Base-by-base conservation (phyloP, 30 jellyfish, hydroid and myxozoan genomes). In the Aurelia aurita region DNA sequence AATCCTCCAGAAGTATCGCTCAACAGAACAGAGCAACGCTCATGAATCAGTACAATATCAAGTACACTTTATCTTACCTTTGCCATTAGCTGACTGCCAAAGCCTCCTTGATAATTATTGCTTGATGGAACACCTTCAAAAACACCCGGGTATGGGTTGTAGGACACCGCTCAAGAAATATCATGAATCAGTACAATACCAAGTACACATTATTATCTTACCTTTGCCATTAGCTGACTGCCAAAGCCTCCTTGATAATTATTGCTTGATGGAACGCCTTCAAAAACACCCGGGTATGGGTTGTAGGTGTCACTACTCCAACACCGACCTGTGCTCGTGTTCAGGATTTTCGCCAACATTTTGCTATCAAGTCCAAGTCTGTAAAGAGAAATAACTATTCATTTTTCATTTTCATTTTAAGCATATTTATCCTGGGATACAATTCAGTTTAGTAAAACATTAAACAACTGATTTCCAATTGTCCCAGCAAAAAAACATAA, bases 121-220 rank as follows among this genome's bases (percentile, higher is more conserved):
- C 97, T 73, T 11, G 99, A 89, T 15, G 99, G 99, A n/a, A 95
- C 97, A 10, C 97, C 97, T 20, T 95, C 98, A 22, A 95, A 46
- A n/a, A 95, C 99, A 18, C 99, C 99, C 35, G 99, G 99, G 80
- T 92, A 84, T 60, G 99, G 99, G 55, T 95, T 95, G 72, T 95
- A 95, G 1, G 90, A n/a, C n/a, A n/a, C n/a, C n/a, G n/a, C n/a
- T n/a, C n/a, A n/a, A n/a, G n/a, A n/a, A n/a, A n/a, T n/a, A n/a
- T n/a, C n/a, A n/a, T n/a, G n/a, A n/a, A n/a, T n/a, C n/a, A n/a
- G n/a, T n/a, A n/a, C n/a, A n/a, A n/a, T n/a, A n/a, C n/a, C n/a
- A n/a, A n/a, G n/a, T n/a, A n/a, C n/a, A n/a, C n/a, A n/a, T n/a
- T n/a, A n/a, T n/a, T 18, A 21, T 5, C 74, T 18, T 46, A 95